phyloP scores from a whole-genome alignment of 2,888 invertebrate genomes.

The Malthinus seriepunctatus region DNA sequence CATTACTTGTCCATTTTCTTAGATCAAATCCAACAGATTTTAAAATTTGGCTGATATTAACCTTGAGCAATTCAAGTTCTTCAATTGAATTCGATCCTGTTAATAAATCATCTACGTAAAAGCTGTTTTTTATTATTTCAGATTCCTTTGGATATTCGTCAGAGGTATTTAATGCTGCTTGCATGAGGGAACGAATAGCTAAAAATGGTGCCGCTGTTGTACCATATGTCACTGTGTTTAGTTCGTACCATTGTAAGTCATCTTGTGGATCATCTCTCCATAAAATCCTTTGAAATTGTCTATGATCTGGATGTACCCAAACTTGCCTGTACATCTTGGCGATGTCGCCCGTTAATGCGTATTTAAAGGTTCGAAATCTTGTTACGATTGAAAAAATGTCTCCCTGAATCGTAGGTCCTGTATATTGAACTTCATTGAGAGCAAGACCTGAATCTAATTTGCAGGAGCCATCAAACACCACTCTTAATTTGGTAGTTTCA shows the following conservation, averaged over 20 bases:
- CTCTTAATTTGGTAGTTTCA: constrained; percentile 33
- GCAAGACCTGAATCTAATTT: constrained; percentile 30
- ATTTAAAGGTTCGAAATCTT: constrained; percentile 36
- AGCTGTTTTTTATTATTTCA: constrained; percentile 19
- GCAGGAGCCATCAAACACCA: constrained; percentile 41
- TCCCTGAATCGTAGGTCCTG: constrained; percentile 38
- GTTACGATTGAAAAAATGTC: constrained; percentile 37
- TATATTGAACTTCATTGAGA: constrained; percentile 36
- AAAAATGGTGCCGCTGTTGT: constrained; percentile 33
- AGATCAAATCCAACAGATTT: too few relatives aligned
- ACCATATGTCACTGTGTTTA: too few relatives aligned
- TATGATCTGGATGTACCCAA: constrained; percentile 29
- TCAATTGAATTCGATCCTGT: constrained; percentile 17
- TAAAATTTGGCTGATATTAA: too few relatives aligned
- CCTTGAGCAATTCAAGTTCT: too few relatives aligned
- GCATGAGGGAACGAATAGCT: constrained; percentile 29
- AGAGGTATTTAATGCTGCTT: constrained; percentile 27
- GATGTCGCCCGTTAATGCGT: constrained; percentile 40
- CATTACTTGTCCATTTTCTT: too few relatives aligned
- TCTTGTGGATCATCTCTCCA: constrained; percentile 27
- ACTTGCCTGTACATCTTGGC: constrained; percentile 42
- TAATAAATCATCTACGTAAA: too few relatives aligned
- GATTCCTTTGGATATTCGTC: constrained; percentile 29
- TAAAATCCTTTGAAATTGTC: constrained; percentile 33
- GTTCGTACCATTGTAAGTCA: constrained; percentile 24